These are phyloP conservation scores for Rhineura floridana DNA, from an alignment of 2,113 vertebrate species.

Conservation along the genomic window DNA sequence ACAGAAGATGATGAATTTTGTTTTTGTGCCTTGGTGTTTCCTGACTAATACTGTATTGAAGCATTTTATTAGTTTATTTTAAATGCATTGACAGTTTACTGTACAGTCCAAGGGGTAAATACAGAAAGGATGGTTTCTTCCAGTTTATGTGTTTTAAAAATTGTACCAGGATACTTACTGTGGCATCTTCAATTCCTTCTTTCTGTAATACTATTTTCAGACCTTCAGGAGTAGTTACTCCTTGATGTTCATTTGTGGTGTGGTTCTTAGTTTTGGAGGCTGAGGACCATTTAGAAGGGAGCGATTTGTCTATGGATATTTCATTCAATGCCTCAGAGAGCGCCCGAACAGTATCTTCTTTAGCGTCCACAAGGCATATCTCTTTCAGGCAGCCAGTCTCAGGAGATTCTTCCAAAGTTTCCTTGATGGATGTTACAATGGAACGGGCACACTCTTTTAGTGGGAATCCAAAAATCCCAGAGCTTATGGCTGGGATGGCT, in stretches of 20 bases:
- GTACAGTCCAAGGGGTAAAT: too few species aligned
- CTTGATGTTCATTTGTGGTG: background rate
- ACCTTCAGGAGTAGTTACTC: slow-evolving; percentile 76
- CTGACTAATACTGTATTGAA: too few species aligned
- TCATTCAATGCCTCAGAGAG: slow-evolving; percentile 69
- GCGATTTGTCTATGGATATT: slow-evolving; percentile 43
- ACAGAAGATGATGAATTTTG: too few species aligned
- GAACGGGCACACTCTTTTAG: slow-evolving; percentile 70
- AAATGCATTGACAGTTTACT: too few species aligned
- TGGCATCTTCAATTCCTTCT: slow-evolving; percentile 78
- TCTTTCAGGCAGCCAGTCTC: slow-evolving; percentile 65
- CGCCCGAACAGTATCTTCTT: slow-evolving; percentile 53
- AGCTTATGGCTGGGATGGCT: slow-evolving; percentile 84
- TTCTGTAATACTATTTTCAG: slow-evolving; percentile 72
- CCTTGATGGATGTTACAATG: slow-evolving; percentile 79
- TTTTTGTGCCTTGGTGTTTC: too few species aligned
- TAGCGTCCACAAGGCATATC: slow-evolving; percentile 80
- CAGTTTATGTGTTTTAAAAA: too few species aligned
- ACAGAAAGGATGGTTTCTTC: too few species aligned
- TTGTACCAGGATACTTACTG: slow-evolving; percentile 72
- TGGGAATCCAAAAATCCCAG: slow-evolving; percentile 78
- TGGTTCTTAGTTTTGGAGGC: background rate
- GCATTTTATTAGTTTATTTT: too few species aligned
- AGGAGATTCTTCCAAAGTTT: slow-evolving; percentile 62
- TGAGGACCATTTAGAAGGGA: accelerated